phyloP scores from a whole-genome alignment of 2,113 vertebrate genomes.

The Setophaga petechia region DNA sequence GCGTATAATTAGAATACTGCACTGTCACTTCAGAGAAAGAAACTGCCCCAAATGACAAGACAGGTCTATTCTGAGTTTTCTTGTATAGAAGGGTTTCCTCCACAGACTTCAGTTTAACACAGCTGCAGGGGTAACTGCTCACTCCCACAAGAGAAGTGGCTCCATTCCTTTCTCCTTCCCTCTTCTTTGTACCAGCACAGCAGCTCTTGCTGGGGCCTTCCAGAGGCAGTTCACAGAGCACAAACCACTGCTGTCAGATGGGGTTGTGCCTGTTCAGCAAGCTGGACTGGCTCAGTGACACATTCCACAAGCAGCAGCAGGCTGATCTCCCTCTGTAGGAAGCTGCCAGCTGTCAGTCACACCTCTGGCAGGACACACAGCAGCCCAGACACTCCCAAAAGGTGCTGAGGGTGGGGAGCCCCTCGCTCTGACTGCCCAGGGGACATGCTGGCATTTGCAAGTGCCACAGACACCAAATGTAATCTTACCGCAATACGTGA shows the following conservation, averaged over 20 bases:
- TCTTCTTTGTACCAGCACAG: not conserved
- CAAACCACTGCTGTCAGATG: not conserved
- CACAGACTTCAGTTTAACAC: not conserved
- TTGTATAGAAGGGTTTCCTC: not conserved
- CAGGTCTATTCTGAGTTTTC: not conserved
- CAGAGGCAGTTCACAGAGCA: not conserved
- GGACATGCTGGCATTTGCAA: rapidly evolving
- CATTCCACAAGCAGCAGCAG: not conserved
- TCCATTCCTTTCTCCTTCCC: not conserved
- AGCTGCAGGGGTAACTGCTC: not conserved
- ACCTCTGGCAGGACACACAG: not conserved
- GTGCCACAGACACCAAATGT: rapidly evolving
- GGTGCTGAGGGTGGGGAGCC: rapidly evolving
- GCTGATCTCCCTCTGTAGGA: not conserved
- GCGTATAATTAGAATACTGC: not conserved
- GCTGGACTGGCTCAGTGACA: constrained; percentile 31
- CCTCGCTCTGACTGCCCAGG: rapidly evolving
- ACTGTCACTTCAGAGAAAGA: not conserved
- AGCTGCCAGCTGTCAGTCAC: not conserved
- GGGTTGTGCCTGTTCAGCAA: not conserved
- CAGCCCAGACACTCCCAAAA: not conserved
- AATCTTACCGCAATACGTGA: not conserved
- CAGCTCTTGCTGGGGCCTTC: not conserved
- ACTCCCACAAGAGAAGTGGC: not conserved
- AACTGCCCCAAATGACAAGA: not conserved